phyloP scores from a whole-genome alignment of 2,888 invertebrate genomes.

The Ditula angustiorana region DNA sequence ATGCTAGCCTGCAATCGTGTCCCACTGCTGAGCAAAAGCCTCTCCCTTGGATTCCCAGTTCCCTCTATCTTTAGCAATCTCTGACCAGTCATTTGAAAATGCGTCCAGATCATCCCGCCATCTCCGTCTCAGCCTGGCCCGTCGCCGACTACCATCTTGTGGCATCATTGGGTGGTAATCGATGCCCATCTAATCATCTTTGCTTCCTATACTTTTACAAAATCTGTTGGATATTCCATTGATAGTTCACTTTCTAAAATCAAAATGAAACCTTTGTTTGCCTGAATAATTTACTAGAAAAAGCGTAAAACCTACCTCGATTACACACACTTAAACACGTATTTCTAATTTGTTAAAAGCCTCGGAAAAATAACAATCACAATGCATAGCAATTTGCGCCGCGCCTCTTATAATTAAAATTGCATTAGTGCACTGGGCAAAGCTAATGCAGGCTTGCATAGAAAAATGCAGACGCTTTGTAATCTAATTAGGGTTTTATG shows the following conservation, averaged over 20 bases:
- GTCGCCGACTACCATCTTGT: too few species aligned
- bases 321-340: conserved; percentile 44
- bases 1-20: too few species aligned
- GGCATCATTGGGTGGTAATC: too few species aligned
- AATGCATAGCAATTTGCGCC: conserved; percentile 77
- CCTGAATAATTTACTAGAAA: too few species aligned
- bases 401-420: conserved; percentile 84
- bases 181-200: too few species aligned
- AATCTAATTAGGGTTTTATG: conserved; percentile 62
- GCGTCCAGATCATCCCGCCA: too few species aligned
- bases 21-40: too few species aligned
- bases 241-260: neutral
- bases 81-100: too few species aligned
- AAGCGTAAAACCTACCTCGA: conserved; percentile 15
- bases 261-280: too few species aligned
- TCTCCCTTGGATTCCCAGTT: too few species aligned
- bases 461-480: conserved; percentile 65
- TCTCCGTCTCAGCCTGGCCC: too few species aligned
- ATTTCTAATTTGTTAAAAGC: conserved; percentile 83
- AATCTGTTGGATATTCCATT: neutral
- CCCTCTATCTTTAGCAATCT: too few species aligned
- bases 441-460: conserved; percentile 75
- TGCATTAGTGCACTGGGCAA: conserved; percentile 77
- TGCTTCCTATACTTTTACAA: neutral
- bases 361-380: conserved; percentile 80